Conservation (phyloP, 1,140 invertebrate species). For the Eubasilissa regina region DNA sequence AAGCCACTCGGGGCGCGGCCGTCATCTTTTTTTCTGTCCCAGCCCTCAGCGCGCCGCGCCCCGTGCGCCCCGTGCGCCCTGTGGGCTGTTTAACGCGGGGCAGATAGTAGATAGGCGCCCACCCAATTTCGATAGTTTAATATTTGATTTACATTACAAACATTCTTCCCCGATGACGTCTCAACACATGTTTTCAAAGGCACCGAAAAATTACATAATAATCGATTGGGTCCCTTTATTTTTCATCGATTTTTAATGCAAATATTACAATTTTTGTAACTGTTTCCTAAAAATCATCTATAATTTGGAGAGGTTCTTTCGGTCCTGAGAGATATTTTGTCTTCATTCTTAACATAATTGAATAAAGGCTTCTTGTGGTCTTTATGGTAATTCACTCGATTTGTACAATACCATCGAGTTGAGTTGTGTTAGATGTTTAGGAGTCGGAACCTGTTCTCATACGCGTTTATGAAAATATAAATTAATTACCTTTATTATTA, state of each 20-base stretch:
- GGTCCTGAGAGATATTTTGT: neutral
- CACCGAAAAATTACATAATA: slow-evolving; percentile 17
- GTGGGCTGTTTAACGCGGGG: too few relatives aligned
- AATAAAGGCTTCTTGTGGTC: slow-evolving; percentile 29
- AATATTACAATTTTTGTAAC: slow-evolving; percentile 31
- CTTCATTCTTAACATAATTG: neutral
- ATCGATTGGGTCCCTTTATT: slow-evolving; percentile 6
- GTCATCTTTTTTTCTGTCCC: neutral
- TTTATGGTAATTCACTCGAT: slow-evolving; percentile 23
- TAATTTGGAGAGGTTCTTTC: slow-evolving; percentile 5
- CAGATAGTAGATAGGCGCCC: slow-evolving; percentile 20
- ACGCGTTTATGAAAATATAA: slow-evolving; percentile 15
- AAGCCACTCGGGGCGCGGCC: neutral
- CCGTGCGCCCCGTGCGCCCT: too few relatives aligned
- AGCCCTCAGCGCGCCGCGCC: neutral
- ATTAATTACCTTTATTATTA: slow-evolving; percentile 3
- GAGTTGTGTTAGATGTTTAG: neutral
- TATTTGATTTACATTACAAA: slow-evolving; percentile 38
- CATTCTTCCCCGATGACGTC: slow-evolving; percentile 15
- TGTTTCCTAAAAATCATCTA: neutral
- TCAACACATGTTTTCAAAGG: slow-evolving; percentile 33
- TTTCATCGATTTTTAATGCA: slow-evolving; percentile 43
- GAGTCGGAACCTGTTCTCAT: slow-evolving; percentile 2
- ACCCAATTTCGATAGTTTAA: slow-evolving; percentile 40
- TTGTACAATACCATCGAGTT: neutral